phyloP scores from a whole-genome alignment of 53 echinoderm and acorn worm species.

The Paracentrotus lividus region DNA sequence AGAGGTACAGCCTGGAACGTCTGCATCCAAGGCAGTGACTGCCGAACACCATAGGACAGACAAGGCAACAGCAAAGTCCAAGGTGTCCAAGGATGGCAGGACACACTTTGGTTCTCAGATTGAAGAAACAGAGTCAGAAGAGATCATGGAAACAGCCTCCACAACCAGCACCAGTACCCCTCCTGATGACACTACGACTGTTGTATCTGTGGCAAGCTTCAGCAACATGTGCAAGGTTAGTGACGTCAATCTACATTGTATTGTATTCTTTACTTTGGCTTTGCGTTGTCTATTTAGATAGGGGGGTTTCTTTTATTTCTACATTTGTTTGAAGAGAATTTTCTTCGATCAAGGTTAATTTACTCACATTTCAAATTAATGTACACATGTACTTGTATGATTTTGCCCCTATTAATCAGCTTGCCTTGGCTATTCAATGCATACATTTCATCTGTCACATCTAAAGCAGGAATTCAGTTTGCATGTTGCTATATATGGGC shows the following conservation, averaged over 20 bases:
- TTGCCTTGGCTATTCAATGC: too few relatives aligned
- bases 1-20: background rate
- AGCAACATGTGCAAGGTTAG: conserved; percentile 84
- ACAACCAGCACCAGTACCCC: background rate
- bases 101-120: conserved; percentile 78
- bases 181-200: conserved; percentile 69
- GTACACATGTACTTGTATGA: too few relatives aligned
- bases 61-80: background rate
- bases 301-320: background rate
- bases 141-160: conserved; percentile 9
- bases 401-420: too few relatives aligned
- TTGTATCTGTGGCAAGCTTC: conserved; percentile 79
- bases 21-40: background rate
- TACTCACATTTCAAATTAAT: too few relatives aligned
- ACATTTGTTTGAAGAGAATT: too few relatives aligned
- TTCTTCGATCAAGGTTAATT: too few relatives aligned
- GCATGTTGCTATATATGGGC: too few relatives aligned
- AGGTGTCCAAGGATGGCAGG: background rate
- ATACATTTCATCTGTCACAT: too few relatives aligned
- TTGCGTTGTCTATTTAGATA: background rate
- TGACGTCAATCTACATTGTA: background rate
- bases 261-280: background rate
- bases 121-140: conserved; percentile 77
- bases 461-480: too few relatives aligned
- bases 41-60: background rate